A percentile compares a stretch with the other conserved stretches of the same genome.
These are phyloP conservation scores for Sandelia bainsii DNA, from an alignment of 2,797 vertebrate genomes.

Conservation along the genomic window DNA sequence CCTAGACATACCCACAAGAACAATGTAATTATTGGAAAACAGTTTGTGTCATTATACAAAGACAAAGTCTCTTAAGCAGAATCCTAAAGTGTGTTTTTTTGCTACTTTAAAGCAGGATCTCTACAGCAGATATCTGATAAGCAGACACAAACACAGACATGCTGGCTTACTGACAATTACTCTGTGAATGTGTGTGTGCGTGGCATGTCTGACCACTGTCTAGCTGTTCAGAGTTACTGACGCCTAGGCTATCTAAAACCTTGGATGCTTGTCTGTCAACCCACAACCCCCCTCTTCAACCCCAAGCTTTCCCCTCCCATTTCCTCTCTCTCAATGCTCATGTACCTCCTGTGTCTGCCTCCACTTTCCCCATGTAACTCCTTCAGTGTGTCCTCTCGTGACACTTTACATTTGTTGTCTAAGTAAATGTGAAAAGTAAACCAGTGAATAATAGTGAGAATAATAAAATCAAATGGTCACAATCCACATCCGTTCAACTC, in stretches of 20 bases:
- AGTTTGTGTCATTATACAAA: constrained; percentile 18
- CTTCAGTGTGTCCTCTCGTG: background rate
- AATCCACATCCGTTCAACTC: background rate
- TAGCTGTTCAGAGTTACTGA: constrained; percentile 59
- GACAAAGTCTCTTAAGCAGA: constrained; percentile 16
- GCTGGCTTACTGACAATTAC: constrained; percentile 30
- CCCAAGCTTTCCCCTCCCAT: constrained; percentile 34
- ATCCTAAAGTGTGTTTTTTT: constrained; percentile 22
- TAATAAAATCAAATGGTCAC: background rate
- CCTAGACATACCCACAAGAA: constrained; percentile 36
- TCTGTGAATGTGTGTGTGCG: constrained; percentile 5
- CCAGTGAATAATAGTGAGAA: background rate
- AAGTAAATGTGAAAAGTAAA: background rate
- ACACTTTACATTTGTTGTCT: background rate
- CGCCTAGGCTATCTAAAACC: constrained; percentile 72
- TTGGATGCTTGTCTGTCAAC: constrained; percentile 44
- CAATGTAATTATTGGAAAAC: constrained; percentile 25
- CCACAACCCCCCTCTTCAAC: constrained; percentile 12
- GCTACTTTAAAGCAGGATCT: constrained; percentile 31
- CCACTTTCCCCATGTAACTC: constrained; percentile 3
- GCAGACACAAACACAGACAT: constrained; percentile 60
- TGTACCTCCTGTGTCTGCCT: constrained; percentile 20
- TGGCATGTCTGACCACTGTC: constrained; percentile 60
- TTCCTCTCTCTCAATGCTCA: constrained; percentile 50
- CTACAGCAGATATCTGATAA: constrained; percentile 51